Percentiles rank a stretch among this genome's conserved stretches.
Evolutionary conservation across 64 coral and sea anemone species (phyloP).

Genomic region (Montipora foliosa): DNA sequence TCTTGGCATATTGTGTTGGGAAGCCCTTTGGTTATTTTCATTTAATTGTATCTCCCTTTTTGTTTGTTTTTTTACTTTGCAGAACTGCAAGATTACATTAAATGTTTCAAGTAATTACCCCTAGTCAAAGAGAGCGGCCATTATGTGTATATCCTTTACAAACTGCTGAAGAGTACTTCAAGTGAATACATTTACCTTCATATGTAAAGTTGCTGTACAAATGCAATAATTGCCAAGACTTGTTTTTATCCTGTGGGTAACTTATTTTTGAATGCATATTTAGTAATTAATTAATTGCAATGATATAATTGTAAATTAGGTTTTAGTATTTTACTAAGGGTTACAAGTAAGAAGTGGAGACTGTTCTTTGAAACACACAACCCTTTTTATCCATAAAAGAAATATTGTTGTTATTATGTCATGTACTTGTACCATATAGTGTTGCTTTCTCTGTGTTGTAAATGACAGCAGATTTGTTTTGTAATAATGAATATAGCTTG

Average conservation of each 20-base stretch:
- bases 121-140: background rate
- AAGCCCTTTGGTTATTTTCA: too few species aligned
- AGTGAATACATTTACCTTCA: constrained; percentile 13
- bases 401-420: background rate
- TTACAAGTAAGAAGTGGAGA: constrained; percentile 19
- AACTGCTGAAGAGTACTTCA: background rate
- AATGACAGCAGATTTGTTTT: background rate
- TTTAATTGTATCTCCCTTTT: background rate
- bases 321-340: constrained; percentile 61
- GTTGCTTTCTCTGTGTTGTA: background rate
- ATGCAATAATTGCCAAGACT: constrained; percentile 11
- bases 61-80: background rate
- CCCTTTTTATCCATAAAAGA: constrained; percentile 22
- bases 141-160: background rate
- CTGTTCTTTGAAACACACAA: constrained; percentile 13
- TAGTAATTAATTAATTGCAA: constrained; percentile 43
- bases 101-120: background rate
- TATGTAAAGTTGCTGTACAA: constrained; percentile 14
- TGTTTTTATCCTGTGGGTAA: constrained; percentile 56
- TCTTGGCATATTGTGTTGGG: background rate
- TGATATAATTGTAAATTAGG: constrained; percentile 43
- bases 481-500: too few species aligned
- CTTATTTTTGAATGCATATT: constrained; percentile 57
- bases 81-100: constrained; percentile 40
- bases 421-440: constrained; percentile 13